Percentiles rank a stretch among this genome's conserved stretches.
Conservation (phyloP, 2,888 invertebrate species). For the Macrostomum cliftonense region DNA sequence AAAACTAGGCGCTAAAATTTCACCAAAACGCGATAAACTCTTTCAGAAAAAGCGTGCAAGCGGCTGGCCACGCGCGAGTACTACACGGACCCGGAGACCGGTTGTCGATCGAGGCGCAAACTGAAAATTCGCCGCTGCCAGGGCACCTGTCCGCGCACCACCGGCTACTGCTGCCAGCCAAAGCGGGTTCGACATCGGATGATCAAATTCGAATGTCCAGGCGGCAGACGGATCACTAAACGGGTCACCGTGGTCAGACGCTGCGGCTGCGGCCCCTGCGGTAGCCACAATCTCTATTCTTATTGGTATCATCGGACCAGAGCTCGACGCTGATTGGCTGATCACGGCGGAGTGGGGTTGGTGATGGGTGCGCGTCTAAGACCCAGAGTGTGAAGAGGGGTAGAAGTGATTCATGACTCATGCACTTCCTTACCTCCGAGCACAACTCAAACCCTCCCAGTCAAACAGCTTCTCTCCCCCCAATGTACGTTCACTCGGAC, state of each 20-base stretch:
- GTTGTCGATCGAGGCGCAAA: conserved; percentile 46
- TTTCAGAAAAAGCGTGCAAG: conserved; percentile 1
- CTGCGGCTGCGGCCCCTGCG: conserved; percentile 4
- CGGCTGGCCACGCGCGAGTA: conserved; percentile 6
- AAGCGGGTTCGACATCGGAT: conserved; percentile 77
- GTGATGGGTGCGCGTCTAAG: too few species aligned
- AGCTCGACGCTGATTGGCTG: too few species aligned
- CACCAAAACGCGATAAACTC: neutral
- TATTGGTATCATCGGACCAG: too few species aligned
- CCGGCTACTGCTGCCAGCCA: conserved; percentile 57
- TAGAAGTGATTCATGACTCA: too few species aligned
- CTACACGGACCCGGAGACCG: conserved; percentile 5
- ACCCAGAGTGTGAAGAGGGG: too few species aligned
- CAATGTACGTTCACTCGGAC: too few species aligned
- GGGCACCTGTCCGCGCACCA: conserved; percentile 49
- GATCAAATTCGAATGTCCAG: conserved; percentile 70
- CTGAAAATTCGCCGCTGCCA: conserved; percentile 71
- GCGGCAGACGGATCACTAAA: conserved; percentile 45
- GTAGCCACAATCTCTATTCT: too few species aligned
- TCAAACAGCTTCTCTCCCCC: too few species aligned
- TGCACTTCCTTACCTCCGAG: too few species aligned
- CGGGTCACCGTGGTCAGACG: conserved; percentile 2
- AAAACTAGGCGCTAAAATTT: too few species aligned
- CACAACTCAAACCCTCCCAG: too few species aligned
- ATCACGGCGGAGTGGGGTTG: too few species aligned